These are phyloP conservation scores for Montipora capitata DNA, from an alignment of 92 coral and sea anemone species.

Conservation along the genomic window DNA sequence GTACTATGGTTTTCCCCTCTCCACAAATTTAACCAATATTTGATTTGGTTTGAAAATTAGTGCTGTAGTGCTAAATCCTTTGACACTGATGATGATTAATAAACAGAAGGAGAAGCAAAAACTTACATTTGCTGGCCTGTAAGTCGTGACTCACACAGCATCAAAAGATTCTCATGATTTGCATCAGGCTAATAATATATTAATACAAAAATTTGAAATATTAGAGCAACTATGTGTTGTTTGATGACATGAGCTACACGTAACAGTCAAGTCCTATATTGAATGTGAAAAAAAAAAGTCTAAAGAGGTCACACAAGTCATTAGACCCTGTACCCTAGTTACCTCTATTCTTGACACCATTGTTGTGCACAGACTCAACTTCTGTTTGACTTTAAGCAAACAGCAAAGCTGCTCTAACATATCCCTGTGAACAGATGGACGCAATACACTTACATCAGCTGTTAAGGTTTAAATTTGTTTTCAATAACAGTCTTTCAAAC, in stretches of 20 bases:
- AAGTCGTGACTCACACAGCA: slow-evolving; percentile 56
- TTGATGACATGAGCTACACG: no score
- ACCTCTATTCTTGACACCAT: slow-evolving; percentile 72
- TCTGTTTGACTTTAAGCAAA: slow-evolving; percentile 54
- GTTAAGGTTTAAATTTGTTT: no score
- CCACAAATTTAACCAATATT: no score
- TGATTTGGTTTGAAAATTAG: no score
- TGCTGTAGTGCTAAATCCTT: no score
- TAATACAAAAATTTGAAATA: background rate
- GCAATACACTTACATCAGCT: background rate
- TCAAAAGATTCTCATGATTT: slow-evolving; percentile 67
- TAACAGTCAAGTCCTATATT: no score
- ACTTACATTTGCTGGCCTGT: slow-evolving; percentile 68
- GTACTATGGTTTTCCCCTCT: no score
- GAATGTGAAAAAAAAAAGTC: background rate
- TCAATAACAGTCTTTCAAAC: no score
- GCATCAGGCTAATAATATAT: slow-evolving; percentile 75
- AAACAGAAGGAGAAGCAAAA: no score
- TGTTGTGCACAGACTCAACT: slow-evolving; percentile 48
- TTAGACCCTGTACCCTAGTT: background rate
- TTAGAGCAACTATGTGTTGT: background rate
- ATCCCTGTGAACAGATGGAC: slow-evolving; percentile 19
- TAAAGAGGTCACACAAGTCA: background rate
- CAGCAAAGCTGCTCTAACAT: slow-evolving; percentile 56
- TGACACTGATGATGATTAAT: no score